Evolutionary conservation across 2,113 vertebrate species (phyloP), one percentile per base, ranked within the genome.

Genomic region (Aldabrachelys gigantea): DNA sequence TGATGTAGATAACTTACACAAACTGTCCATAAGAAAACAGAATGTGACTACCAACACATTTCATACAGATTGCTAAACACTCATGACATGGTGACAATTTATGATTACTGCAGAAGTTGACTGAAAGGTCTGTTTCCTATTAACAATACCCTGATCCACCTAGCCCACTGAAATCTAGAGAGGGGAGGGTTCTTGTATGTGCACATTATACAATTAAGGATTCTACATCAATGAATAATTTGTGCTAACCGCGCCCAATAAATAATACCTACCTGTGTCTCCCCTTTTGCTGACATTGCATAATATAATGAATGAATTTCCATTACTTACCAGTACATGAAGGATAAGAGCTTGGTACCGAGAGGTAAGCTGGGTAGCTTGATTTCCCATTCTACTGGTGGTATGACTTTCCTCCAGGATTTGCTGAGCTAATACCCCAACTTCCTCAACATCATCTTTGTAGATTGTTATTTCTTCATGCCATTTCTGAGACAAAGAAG

Each of bases 321-420:
- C 38, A 81, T 52, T 44, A 19, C 98, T 98, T 89, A 99, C 99
- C 98, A 99, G 97, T 82, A 99, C 98, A 92, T 98, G 99, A 82
- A 99, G 98, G 85, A 99, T 98, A 90, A 99, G 97, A 52, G 99
- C 98, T 95, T 99, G 99, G 97, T 99, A 99, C 87, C 98, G 98
- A 84, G 99, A 98, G 0, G 99, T 98, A 83, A 99, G 98, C 95
- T 99, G 99, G 0, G 99, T 99, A 85, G 99, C 99, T 86, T 99
- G 99, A 85, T 98, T 98, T 89, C 99, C 99, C 95, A 99, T 97
- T 25, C 97, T 97, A 96, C 98, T 98, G 89, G 98, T 98, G 95
- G 99, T 98, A 50, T 98, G 99, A 92, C 98, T 98, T 97, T 99
- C 99, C 31, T 99, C 99, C 91, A 99, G 96, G 84, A 99, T 98